A percentile compares a stretch with the other conserved stretches of the same genome.
phyloP scores from a whole-genome alignment of 2,888 invertebrate genomes.

The Dascillus cervinus region DNA sequence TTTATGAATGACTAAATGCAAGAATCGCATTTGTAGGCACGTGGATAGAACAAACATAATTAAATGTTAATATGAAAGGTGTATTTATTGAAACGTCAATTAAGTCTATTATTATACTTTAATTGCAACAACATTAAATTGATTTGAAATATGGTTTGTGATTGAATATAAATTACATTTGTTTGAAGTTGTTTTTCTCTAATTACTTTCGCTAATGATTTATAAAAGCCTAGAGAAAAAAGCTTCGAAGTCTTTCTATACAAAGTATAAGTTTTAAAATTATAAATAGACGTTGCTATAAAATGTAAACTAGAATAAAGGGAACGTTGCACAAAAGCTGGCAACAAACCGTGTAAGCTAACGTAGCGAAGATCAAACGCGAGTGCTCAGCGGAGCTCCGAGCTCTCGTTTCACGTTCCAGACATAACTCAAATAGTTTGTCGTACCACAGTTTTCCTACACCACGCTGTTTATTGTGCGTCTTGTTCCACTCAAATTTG shows the following conservation, averaged over 20 bases:
- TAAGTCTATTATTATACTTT: slow-evolving; percentile 11
- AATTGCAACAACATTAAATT: slow-evolving; percentile 10
- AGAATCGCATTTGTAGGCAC: slow-evolving; percentile 8
- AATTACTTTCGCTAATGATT: too few species aligned
- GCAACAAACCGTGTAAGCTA: slow-evolving; percentile 13
- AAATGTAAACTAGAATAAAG: slow-evolving; percentile 9
- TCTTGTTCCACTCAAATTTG: too few species aligned
- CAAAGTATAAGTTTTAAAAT: slow-evolving; percentile 5
- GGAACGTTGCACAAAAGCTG: slow-evolving; percentile 12
- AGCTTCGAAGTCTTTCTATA: too few species aligned
- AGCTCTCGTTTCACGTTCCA: slow-evolving; percentile 23
- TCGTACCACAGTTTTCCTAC: slow-evolving; percentile 1
- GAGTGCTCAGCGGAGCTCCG: slow-evolving; percentile 17
- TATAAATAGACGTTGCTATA: slow-evolving; percentile 11
- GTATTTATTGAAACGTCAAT: slow-evolving; percentile 12
- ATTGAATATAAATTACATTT: slow-evolving; percentile 12
- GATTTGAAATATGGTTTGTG: slow-evolving; percentile 8
- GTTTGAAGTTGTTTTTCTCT: slow-evolving; percentile 6
- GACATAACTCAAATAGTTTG: slow-evolving; percentile 27
- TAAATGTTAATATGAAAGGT: slow-evolving; percentile 9
- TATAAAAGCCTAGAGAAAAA: too few species aligned
- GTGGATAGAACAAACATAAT: slow-evolving; percentile 11
- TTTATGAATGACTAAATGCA: slow-evolving; percentile 8
- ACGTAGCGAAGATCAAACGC: slow-evolving; percentile 21
- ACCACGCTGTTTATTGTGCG: not conserved